Percentiles rank a stretch among this genome's conserved stretches.
These are phyloP conservation scores for Boloria euphrosyne DNA, from an alignment of 2,888 invertebrate genomes.

Conservation along the genomic window DNA sequence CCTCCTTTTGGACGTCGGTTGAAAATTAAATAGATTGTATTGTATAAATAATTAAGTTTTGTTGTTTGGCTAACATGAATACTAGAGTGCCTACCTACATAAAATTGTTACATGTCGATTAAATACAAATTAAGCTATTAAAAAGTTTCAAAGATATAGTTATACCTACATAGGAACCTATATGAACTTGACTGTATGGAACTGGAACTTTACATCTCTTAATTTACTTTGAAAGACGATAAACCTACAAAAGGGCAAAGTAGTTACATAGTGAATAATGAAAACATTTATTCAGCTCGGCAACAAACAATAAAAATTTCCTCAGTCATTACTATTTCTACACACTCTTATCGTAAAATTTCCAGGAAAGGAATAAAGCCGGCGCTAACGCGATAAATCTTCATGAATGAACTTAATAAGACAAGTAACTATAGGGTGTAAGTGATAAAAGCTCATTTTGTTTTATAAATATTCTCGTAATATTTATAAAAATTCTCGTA, in stretches of 20 bases:
- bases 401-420: slow-evolving; percentile 61
- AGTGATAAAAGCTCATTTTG: slow-evolving; percentile 17
- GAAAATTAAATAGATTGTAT: no score
- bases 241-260: not conserved
- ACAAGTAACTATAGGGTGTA: slow-evolving; percentile 50
- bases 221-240: not conserved
- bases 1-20: no score
- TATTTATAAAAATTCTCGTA: no score
- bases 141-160: no score
- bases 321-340: slow-evolving; percentile 34
- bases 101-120: no score
- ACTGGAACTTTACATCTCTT: no score
- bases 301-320: slow-evolving; percentile 29
- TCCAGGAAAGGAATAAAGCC: slow-evolving; percentile 31
- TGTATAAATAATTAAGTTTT: no score
- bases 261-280: not conserved
- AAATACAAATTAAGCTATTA: no score
- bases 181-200: no score
- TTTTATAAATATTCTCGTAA: slow-evolving; percentile 41
- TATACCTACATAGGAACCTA: no score
- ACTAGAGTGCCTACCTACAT: no score
- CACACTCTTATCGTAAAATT: slow-evolving; percentile 24
- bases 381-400: slow-evolving; percentile 62
- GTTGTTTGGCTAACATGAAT: no score
- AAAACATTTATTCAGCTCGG: not conserved